Conservation (phyloP, 2,888 invertebrate genomes). For the Sphecodes monilicornis region DNA sequence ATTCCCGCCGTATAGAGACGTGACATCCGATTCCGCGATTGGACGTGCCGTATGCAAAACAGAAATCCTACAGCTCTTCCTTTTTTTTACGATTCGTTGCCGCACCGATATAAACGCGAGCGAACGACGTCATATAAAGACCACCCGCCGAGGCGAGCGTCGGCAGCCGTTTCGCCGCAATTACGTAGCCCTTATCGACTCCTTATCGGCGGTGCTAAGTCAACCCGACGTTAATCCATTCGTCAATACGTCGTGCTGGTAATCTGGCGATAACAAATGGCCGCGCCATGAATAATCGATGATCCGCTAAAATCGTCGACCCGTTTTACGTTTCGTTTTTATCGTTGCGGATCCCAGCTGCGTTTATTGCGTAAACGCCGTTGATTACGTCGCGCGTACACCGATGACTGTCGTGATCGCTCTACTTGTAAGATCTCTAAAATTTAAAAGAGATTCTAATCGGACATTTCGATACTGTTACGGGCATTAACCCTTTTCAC, state of each 20-base stretch:
- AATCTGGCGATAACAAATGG: constrained; percentile 61
- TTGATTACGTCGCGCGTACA: constrained; percentile 17
- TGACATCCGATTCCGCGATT: constrained; percentile 75
- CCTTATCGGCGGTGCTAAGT: constrained; percentile 68
- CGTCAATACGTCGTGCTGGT: constrained; percentile 63
- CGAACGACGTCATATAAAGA: constrained; percentile 64
- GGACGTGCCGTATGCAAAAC: constrained; percentile 76
- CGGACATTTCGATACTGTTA: too few species aligned
- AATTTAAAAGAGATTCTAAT: neutral
- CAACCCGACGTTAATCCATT: constrained; percentile 64
- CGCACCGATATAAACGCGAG: constrained; percentile 38
- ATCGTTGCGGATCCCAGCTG: constrained; percentile 35
- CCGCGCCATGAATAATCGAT: constrained; percentile 62
- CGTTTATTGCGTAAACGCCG: constrained; percentile 37
- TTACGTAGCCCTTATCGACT: constrained; percentile 73
- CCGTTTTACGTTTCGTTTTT: constrained; percentile 31
- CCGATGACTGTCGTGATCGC: neutral
- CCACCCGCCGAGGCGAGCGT: constrained; percentile 69
- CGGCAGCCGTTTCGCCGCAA: constrained; percentile 67
- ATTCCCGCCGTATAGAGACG: constrained; percentile 59
- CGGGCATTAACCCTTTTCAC: too few species aligned
- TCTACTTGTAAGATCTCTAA: neutral
- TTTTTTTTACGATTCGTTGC: constrained; percentile 66
- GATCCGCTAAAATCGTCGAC: constrained; percentile 35
- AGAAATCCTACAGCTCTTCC: constrained; percentile 37